A percentile compares a stretch with the other conserved stretches of the same genome.
Evolutionary conservation across 1,140 invertebrate species (phyloP).

Genomic region (Gryllus bimaculatus): DNA sequence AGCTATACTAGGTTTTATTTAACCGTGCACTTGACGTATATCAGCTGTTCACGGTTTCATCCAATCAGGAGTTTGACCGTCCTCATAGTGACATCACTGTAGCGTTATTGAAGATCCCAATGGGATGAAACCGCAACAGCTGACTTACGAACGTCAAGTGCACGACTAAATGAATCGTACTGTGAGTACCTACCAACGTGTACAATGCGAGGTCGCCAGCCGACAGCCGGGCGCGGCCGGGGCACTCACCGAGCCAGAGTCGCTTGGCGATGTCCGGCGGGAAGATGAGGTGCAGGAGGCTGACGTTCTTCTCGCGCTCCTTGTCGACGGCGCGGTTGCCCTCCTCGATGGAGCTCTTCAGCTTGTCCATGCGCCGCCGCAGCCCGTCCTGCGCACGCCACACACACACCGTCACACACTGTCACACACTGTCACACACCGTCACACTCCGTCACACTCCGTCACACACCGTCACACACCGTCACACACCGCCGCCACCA

Average conservation of each 20-base stretch:
- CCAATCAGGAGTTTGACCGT: too few relatives aligned
- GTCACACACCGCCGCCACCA: background rate
- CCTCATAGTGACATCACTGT: too few relatives aligned
- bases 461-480: too few relatives aligned
- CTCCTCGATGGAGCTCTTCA: constrained; percentile 88
- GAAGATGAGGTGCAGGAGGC: constrained; percentile 87
- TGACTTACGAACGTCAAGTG: too few relatives aligned
- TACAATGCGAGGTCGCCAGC: too few relatives aligned
- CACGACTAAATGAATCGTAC: too few relatives aligned
- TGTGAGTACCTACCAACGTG: too few relatives aligned
- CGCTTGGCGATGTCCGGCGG: constrained; percentile 86
- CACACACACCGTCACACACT: background rate
- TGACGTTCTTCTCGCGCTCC: constrained; percentile 91
- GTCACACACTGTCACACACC: background rate
- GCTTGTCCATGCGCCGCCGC: constrained; percentile 86
- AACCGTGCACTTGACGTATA: too few relatives aligned
- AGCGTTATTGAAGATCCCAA: too few relatives aligned
- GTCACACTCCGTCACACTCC: background rate
- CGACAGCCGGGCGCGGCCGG: background rate
- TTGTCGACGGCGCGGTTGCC: constrained; percentile 83
- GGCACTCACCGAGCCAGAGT: constrained; percentile 70
- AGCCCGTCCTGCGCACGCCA: constrained; percentile 66
- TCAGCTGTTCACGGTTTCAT: too few relatives aligned
- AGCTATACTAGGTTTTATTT: too few relatives aligned
- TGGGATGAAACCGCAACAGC: too few relatives aligned